Evolutionary conservation across 1,140 invertebrate genomes (phyloP), one percentile per base, ranked within the genome.

Genomic region (Argopecten irradians): DNA sequence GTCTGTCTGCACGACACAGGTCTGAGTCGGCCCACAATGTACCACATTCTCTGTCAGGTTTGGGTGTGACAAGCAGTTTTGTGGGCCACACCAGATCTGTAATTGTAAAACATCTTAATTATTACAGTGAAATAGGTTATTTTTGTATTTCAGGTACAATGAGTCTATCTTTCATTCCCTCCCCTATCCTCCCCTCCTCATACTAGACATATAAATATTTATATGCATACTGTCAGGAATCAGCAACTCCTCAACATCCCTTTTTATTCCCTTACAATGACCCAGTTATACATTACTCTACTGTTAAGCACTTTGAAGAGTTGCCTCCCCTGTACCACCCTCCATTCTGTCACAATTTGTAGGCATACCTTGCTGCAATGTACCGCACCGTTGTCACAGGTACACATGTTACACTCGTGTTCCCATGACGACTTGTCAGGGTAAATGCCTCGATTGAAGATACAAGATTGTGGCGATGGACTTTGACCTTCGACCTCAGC

Each of bases 361-460:
- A 46, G 55, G 22, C 41, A 91, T 90, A 98, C 97, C 93, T 97
- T 97, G 84, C 97, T 98, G 95, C 98, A 99, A 32, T 96, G 96
- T 22, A 97, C 97, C 83, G 97, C 96, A 14, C 97, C 97, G 86
- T 97, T 97, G 19, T 96, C 95, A 93, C 98, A 98, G 83, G 97
- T 96, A 94, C 98, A 98, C 1, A 97, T 96, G 95, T 98, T 98
- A 95, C 98, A 99, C 82, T 97, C 97, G 90, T 97, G 96, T 43
- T 97, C 96, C 96, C 96, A 97, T 22, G 96, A 96, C 82, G 96
- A 96, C 92, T 97, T 97, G 92, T 96, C 96, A 19, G 96, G 95
- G 90, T 96, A 96, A 46, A 96, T 96, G 83, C 96, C 96, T 0
- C 96, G 96, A 87, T 96, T 95, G 96, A 96, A 97, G 22, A 95